phyloP scores from a whole-genome alignment of 37 sponge, comb jelly and placozoan genomes.

The Haliclona indistincta region DNA sequence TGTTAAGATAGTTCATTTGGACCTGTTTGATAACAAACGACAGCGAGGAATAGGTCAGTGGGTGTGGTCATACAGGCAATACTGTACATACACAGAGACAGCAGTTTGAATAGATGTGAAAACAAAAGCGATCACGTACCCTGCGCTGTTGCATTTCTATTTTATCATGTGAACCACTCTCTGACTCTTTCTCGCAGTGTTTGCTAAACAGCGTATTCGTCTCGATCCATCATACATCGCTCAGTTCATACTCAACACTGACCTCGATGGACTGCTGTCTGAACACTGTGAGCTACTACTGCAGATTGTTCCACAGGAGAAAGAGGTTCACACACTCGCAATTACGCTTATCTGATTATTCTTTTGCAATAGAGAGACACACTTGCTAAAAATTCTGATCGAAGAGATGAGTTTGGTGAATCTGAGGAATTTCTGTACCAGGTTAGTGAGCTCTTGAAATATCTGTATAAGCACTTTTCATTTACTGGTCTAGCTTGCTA shows the following conservation, averaged over 20 bases:
- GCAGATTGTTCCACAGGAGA: conserved; percentile 75
- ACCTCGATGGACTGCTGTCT: conserved; percentile 69
- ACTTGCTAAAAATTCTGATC: conserved; percentile 50
- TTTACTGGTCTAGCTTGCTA: conserved; percentile 48
- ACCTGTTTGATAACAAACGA: too few species aligned
- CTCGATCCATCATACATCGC: conserved; percentile 35
- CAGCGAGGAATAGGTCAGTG: too few species aligned
- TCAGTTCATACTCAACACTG: conserved; percentile 57
- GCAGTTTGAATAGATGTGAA: too few species aligned
- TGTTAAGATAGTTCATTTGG: too few species aligned
- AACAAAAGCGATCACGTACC: too few species aligned
- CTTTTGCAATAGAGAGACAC: too few species aligned
- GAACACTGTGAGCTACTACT: conserved; percentile 85
- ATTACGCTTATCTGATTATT: not conserved
- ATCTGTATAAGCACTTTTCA: not conserved
- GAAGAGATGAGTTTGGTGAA: conserved; percentile 68
- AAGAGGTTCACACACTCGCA: too few species aligned
- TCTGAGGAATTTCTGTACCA: conserved; percentile 85
- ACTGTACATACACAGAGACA: too few species aligned
- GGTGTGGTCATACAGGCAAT: too few species aligned
- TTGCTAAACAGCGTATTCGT: conserved; percentile 80
- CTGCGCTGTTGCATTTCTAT: too few species aligned
- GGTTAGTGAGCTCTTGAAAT: conserved; percentile 46
- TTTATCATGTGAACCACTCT: too few species aligned
- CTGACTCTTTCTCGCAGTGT: too few species aligned